A percentile compares a stretch with the other conserved stretches of the same genome.
These are phyloP conservation scores for Hippocampus comes DNA, from an alignment of 2,113 vertebrate genomes.

Conservation along the genomic window DNA sequence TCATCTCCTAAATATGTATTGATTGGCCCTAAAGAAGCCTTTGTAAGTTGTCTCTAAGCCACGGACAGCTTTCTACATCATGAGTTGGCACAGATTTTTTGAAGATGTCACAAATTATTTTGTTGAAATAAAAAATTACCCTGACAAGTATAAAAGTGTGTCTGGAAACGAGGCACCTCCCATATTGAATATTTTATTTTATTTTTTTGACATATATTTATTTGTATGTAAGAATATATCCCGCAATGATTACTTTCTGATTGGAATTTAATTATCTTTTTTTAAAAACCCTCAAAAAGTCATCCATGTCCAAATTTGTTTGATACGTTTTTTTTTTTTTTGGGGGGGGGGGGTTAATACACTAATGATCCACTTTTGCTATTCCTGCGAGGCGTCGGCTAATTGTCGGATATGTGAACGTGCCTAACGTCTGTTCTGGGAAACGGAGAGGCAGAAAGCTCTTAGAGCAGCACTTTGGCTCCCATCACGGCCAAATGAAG, in stretches of 20 bases:
- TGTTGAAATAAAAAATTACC: too few species aligned
- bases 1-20: conserved; percentile 50
- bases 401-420: conserved; percentile 52
- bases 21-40: conserved; percentile 41
- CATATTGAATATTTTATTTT: too few species aligned
- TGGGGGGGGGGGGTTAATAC: background rate
- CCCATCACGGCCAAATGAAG: conserved; percentile 39
- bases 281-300: conserved; percentile 10
- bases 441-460: conserved; percentile 57
- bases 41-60: background rate
- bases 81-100: background rate
- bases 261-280: background rate
- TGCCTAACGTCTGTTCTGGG: conserved; percentile 49
- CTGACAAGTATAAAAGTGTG: too few species aligned
- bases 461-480: conserved; percentile 36
- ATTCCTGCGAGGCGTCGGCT: conserved; percentile 36
- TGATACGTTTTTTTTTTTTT: conserved; percentile 13
- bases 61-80: background rate
- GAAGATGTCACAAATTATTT: too few species aligned
- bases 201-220: background rate
- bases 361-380: conserved; percentile 44
- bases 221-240: background rate
- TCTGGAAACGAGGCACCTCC: too few species aligned
- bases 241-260: background rate
- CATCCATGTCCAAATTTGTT: conserved; percentile 16